phyloP scores from a whole-genome alignment of 2,113 vertebrate genomes.

The Pollimyrus isidori region DNA sequence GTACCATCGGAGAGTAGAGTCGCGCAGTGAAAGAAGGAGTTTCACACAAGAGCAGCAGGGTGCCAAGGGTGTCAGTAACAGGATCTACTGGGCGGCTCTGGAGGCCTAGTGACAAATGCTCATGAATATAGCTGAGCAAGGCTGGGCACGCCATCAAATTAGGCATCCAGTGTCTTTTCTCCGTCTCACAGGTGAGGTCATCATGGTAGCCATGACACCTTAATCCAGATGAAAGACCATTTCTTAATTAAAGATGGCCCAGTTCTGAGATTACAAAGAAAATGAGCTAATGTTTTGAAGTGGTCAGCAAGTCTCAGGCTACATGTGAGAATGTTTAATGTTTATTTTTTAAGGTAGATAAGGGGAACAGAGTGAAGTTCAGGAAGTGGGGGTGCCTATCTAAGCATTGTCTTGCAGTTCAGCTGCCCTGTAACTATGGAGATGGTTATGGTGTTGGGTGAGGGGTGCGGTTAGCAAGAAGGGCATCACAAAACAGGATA shows the following conservation, averaged over 20 bases:
- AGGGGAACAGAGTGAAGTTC: not conserved
- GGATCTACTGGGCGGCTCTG: slow-evolving; percentile 29
- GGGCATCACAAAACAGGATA: not conserved
- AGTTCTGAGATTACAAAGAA: slow-evolving; percentile 34
- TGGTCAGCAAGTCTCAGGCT: slow-evolving; percentile 5
- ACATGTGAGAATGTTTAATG: not conserved
- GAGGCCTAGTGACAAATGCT: slow-evolving; percentile 16
- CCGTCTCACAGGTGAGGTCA: slow-evolving; percentile 51
- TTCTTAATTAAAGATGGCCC: slow-evolving; percentile 63
- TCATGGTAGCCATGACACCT: slow-evolving; percentile 57
- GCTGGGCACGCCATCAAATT: slow-evolving; percentile 28
- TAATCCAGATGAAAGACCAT: slow-evolving; percentile 53
- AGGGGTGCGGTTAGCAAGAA: not conserved
- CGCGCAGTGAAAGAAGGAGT: not conserved
- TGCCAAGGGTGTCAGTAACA: slow-evolving; percentile 19
- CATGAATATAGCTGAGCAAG: slow-evolving; percentile 1
- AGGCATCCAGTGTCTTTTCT: slow-evolving; percentile 20
- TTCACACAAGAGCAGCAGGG: not conserved
- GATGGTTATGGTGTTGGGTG: not conserved
- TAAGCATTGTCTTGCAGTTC: not conserved
- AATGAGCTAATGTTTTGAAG: slow-evolving; percentile 46
- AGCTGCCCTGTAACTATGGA: not conserved
- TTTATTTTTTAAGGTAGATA: not conserved
- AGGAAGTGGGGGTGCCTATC: not conserved
- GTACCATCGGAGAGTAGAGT: not conserved